Evolutionary conservation across 2,113 vertebrate genomes (phyloP), one percentile per base, ranked within the genome.

Genomic region (Pitta sordida): DNA sequence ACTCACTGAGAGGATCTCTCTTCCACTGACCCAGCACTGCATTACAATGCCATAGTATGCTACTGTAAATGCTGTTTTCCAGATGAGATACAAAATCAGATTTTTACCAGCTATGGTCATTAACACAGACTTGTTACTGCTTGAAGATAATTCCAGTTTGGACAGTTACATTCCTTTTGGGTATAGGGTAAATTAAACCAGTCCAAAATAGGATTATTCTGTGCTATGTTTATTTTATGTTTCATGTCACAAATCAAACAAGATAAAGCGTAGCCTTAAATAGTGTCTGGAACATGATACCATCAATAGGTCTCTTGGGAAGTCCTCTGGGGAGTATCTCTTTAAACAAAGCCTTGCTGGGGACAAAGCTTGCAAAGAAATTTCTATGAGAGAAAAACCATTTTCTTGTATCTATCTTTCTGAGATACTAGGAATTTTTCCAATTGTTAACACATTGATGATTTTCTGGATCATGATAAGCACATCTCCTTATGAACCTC

Each of bases 191-290:
- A 91, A 95, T 90, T 80, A 92, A 95, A 91, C 21, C 49, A 85
- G 41, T 91, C 67, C 58, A 91, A 87, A 91, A 78, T 44, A 74
- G 59, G 87, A 94, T 91, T 91, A 94, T 90, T 88, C 43, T 83
- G 10, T 59, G 30, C 81, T 94, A 79, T 55, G 44, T 93, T 94
- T 94, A 62, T 43, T 92, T 94, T 80, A 83, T 90, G 59, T 88
- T 93, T 94, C 75, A 67, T 86, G 74, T 90, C 81, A 83, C 87
- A 92, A 92, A 90, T 80, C 63, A 92, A 94, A 62, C 37, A 91
- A 91, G 89, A 93, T 85, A 95, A 92, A 96, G 92, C 83, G 59
- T 83, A 92, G 58, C 58, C n/a, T 89, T 87, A 87, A 93, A 83
- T 62, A 82, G 74, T 70, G 27, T 87, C 92, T 89, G 75, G 74